Evolutionary conservation across 2,113 vertebrate species (phyloP).

Genomic region (Polypterus senegalus): DNA sequence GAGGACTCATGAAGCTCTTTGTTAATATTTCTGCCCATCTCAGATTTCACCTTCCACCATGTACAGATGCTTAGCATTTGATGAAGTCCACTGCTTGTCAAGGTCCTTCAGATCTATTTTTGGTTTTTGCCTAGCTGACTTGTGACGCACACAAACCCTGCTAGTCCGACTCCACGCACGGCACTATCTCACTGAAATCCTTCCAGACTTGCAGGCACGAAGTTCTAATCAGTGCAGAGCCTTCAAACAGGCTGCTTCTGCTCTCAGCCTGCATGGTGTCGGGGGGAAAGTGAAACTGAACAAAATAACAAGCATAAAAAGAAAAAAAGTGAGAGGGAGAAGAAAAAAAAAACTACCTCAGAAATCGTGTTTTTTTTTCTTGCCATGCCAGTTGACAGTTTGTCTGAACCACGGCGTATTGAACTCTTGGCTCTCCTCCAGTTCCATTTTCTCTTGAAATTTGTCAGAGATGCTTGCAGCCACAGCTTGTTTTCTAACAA

Average conservation of each 20-base stretch:
- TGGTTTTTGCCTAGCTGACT: too few relatives aligned
- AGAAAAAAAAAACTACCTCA: neutral
- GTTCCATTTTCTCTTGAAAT: conserved; percentile 4
- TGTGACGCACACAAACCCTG: too few relatives aligned
- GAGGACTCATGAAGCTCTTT: too few relatives aligned
- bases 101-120: too few relatives aligned
- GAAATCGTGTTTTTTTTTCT: conserved; percentile 19
- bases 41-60: too few relatives aligned
- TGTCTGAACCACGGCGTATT: conserved; percentile 10
- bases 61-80: too few relatives aligned
- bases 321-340: neutral
- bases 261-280: conserved; percentile 9
- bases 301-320: conserved; percentile 19
- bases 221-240: neutral
- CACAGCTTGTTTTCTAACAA: neutral
- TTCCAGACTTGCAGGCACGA: neutral
- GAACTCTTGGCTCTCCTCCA: conserved; percentile 7
- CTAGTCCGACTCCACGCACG: too few relatives aligned
- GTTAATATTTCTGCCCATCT: too few relatives aligned
- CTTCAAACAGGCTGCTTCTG: conserved; percentile 6
- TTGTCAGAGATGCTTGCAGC: neutral
- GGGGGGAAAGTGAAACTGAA: conserved; percentile 3
- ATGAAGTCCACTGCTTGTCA: too few relatives aligned
- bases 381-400: conserved; percentile 16
- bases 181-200: neutral